Base-by-base conservation (phyloP, 2,797 vertebrate genomes). In the Tokudaia muenninki region DNA sequence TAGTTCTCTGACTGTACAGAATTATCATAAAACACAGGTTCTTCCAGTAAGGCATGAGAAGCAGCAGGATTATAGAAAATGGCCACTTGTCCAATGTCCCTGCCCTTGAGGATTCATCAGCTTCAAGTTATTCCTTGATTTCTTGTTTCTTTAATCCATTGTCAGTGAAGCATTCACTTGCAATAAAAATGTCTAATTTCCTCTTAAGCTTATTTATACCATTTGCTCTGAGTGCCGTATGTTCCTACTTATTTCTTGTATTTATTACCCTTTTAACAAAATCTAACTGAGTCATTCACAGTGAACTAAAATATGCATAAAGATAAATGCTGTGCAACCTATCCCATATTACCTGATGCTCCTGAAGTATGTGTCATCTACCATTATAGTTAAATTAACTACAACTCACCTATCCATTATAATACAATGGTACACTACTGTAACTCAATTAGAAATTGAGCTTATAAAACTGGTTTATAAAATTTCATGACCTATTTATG, bases 1-100 rank as follows among this genome's bases (percentile, higher is more conserved):
- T 92, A 94, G 98, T 98, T 97, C 97, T 75, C 93, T 57, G 74
- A 97, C 94, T 97, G 70, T 82, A 91, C 13, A 8, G 77, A 95
- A 97, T 98, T 97, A 96, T 97, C 95, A 97, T 94, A 92, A 96
- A 98, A 97, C 94, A 87, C 0, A 0, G 93, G 41, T 97, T 97
- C 96, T 98, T 96, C 77, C 86, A 96, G 31, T 52, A 92, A 80
- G 52, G 94, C 22, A 77, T 96, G 77, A 78, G 90, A 96, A 98
- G 82, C 77, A 93, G 65, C 87, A 88, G 90, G 31, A 59, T 75
- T 94, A 50, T 75, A 95, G 84, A 93, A 97, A 98, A 95, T 0
- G 81, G 87, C 63, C 83, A 80, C 31, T 97, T n/a, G 74, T 97
- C 13, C 89, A n/a, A 37, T 14, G 11, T 2, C 65, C 12, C 59